Conservation (phyloP, 2,888 invertebrate species). For the Aphodius granarius region DNA sequence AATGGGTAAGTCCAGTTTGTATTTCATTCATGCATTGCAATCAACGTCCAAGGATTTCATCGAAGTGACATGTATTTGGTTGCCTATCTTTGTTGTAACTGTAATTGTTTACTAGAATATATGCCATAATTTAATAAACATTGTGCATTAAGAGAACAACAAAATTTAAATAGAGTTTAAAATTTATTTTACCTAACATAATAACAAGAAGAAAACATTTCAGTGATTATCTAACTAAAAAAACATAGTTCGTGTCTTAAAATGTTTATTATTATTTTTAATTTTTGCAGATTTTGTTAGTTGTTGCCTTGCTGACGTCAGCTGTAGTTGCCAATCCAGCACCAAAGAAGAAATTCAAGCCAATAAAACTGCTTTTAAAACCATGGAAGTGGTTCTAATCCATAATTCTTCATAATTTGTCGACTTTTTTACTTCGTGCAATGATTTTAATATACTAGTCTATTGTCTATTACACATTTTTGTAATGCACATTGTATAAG, state of each 20-base stretch:
- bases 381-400: background rate
- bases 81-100: background rate
- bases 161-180: no score
- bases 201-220: no score
- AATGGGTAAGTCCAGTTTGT: background rate
- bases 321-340: background rate
- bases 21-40: background rate
- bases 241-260: no score
- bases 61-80: background rate
- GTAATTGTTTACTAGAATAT: no score
- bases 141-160: no score
- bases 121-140: no score
- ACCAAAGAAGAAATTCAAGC: background rate
- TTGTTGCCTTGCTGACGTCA: background rate
- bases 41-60: background rate
- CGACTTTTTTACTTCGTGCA: background rate
- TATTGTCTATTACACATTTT: background rate
- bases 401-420: background rate
- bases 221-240: no score
- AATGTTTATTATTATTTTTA: no score
- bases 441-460: background rate
- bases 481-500: background rate
- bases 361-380: background rate
- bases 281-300: background rate
- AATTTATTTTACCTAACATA: no score